These are phyloP conservation scores for Drosophila auraria DNA, from an alignment of 1,140 invertebrate species.

Conservation along the genomic window DNA sequence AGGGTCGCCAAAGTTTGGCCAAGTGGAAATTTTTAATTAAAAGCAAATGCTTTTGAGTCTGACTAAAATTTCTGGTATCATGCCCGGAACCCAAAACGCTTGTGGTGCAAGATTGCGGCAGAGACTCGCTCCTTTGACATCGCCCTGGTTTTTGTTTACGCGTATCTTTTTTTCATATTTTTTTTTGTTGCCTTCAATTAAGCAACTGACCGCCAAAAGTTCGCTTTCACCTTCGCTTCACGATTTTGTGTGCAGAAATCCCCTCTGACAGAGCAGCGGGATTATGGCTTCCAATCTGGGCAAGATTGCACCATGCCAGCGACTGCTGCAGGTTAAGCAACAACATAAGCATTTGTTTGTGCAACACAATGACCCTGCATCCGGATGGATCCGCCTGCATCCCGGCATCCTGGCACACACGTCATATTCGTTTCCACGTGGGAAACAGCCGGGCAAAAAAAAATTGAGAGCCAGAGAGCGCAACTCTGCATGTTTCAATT, in stretches of 20 bases:
- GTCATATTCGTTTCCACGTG: conserved; percentile 19
- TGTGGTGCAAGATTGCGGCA: conserved; percentile 39
- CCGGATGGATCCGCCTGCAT: neutral
- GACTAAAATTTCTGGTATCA: conserved; percentile 49
- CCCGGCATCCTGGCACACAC: conserved; percentile 18
- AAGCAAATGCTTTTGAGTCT: conserved; percentile 77
- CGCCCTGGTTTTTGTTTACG: conserved; percentile 10
- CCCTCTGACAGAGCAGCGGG: conserved; percentile 3
- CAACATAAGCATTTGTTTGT: conserved; percentile 75
- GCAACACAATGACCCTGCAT: conserved; percentile 59
- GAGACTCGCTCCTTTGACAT: conserved; percentile 39
- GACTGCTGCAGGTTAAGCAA: conserved; percentile 44
- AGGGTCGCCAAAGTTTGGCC: conserved; percentile 64
- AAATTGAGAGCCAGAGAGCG: conserved; percentile 17
- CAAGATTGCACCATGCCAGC: conserved; percentile 45
- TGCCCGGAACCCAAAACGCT: conserved; percentile 28
- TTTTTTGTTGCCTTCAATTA: conserved; percentile 62
- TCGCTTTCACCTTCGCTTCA: conserved; percentile 57
- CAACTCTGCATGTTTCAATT: conserved; percentile 67
- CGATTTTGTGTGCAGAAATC: conserved; percentile 12
- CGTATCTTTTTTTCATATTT: neutral
- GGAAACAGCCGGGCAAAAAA: conserved; percentile 28
- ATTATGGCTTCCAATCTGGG: conserved; percentile 54
- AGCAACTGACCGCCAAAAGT: conserved; percentile 78
- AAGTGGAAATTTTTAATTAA: conserved; percentile 82